A percentile compares a stretch with the other conserved stretches of the same genome.
Evolutionary conservation across 2,888 invertebrate genomes (phyloP).

Genomic region (Cryptocephalus moraei): DNA sequence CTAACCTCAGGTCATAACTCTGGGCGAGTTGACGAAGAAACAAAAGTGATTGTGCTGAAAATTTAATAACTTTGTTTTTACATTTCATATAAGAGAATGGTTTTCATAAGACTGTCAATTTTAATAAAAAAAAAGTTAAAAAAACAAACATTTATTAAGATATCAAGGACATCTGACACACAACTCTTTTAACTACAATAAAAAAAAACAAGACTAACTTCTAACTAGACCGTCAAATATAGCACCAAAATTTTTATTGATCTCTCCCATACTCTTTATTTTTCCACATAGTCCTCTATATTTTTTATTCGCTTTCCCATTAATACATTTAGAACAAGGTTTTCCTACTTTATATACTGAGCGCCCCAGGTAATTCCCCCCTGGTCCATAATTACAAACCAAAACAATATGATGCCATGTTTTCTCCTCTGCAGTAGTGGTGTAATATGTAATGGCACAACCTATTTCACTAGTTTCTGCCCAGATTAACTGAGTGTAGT

Average conservation of each 20-base stretch:
- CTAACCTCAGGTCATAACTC: no score
- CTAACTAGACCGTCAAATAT: not conserved
- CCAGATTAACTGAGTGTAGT: constrained; percentile 36
- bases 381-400: constrained; percentile 34
- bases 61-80: no score
- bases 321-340: constrained; percentile 24
- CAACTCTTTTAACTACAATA: no score
- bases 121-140: no score
- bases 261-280: not conserved
- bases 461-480: constrained; percentile 30
- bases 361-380: constrained; percentile 30
- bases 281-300: constrained; percentile 25
- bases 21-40: no score
- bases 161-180: no score
- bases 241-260: not conserved
- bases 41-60: no score
- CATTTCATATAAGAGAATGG: no score
- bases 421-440: constrained; percentile 8
- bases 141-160: no score
- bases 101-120: no score
- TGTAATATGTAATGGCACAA: constrained; percentile 29
- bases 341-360: constrained; percentile 30
- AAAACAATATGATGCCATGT: constrained; percentile 29
- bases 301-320: constrained; percentile 16
- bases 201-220: no score